These are phyloP conservation scores for Bathynomus jamesi DNA, from an alignment of 1,140 invertebrate genomes.

Conservation along the genomic window DNA sequence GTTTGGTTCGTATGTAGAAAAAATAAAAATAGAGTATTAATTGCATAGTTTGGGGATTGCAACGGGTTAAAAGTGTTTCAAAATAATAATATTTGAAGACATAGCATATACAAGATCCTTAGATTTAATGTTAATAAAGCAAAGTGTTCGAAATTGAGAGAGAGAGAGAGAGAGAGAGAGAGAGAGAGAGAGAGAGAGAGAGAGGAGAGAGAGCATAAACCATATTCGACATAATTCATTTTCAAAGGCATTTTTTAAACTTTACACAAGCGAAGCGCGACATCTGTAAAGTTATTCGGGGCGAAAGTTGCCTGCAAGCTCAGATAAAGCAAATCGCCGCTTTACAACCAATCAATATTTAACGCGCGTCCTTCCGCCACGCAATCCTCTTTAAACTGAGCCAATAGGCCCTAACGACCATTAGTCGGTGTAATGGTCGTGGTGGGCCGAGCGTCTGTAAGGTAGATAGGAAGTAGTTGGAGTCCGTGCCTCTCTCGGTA, in stretches of 20 bases:
- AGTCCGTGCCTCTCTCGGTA: background rate
- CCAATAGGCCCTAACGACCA: background rate
- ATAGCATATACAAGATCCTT: too few relatives aligned
- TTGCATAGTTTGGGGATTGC: too few relatives aligned
- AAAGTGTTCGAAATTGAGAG: background rate
- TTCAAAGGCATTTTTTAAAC: background rate
- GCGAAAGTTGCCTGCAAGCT: background rate
- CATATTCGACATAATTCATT: background rate
- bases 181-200: background rate
- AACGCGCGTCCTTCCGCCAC: background rate
- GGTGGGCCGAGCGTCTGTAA: background rate
- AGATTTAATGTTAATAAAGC: too few relatives aligned
- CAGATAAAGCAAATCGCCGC: background rate
- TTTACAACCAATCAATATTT: background rate
- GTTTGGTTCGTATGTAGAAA: too few relatives aligned
- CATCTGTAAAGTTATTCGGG: background rate
- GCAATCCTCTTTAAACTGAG: background rate
- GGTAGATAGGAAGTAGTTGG: background rate
- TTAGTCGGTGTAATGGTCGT: background rate
- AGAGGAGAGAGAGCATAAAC: background rate
- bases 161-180: background rate
- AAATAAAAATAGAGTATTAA: too few relatives aligned
- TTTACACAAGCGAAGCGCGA: background rate
- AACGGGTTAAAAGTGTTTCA: too few relatives aligned
- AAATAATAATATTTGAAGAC: too few relatives aligned